These are phyloP conservation scores for Huso huso DNA, from an alignment of 2,797 vertebrate genomes.

Conservation along the genomic window DNA sequence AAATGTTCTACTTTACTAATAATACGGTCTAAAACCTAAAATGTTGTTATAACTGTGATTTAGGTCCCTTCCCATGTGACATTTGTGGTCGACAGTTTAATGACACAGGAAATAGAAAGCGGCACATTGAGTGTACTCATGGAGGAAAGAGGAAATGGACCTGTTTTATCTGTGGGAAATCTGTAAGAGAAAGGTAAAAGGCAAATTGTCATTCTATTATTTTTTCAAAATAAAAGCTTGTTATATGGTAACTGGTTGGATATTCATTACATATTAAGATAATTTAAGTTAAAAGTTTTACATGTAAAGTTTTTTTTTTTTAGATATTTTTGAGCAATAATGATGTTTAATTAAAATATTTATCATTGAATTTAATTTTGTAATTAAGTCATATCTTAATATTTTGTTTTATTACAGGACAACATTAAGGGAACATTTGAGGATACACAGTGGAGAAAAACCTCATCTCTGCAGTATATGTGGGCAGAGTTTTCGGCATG, in stretches of 20 bases:
- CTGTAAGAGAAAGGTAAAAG: slow-evolving; percentile 84
- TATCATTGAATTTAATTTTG: no score
- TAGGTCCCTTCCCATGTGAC: slow-evolving; percentile 94
- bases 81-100: slow-evolving; percentile 97
- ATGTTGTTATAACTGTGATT: background rate
- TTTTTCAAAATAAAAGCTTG: no score
- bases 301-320: no score
- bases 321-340: no score
- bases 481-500: slow-evolving; percentile 93
- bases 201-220: no score
- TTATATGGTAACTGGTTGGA: no score
- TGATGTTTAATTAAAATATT: no score
- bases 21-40: background rate
- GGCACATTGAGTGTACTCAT: slow-evolving; percentile 94
- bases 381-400: no score
- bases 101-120: slow-evolving; percentile 90
- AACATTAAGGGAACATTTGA: slow-evolving; percentile 86
- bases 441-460: slow-evolving; percentile 97
- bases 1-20: no score
- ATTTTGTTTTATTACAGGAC: slow-evolving; percentile 57
- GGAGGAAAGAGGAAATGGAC: slow-evolving; percentile 97
- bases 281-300: no score
- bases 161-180: slow-evolving; percentile 91
- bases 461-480: slow-evolving; percentile 96
- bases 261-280: no score